Evolutionary conservation across 53 echinoderm and acorn worm genomes (phyloP).

Genomic region (Zoroaster sp.): DNA sequence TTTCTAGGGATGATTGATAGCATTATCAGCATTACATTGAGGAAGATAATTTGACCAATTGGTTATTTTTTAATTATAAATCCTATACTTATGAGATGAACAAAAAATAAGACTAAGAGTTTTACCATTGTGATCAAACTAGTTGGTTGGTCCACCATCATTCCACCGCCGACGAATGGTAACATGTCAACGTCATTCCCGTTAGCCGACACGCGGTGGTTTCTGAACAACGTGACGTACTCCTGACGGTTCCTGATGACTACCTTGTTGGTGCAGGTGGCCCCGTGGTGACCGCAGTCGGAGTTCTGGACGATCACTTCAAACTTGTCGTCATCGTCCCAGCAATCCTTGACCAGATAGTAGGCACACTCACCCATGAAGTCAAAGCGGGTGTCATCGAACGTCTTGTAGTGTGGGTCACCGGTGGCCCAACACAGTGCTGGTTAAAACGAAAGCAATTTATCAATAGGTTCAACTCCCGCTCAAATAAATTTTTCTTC

Average conservation of each 20-base stretch:
- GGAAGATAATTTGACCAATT: too few species aligned
- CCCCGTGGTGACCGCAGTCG: slow-evolving; percentile 57
- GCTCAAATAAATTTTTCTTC: too few species aligned
- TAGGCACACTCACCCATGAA: slow-evolving; percentile 74
- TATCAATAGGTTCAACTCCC: too few species aligned
- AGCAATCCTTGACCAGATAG: slow-evolving; percentile 60
- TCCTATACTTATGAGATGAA: not conserved
- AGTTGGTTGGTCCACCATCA: slow-evolving; percentile 75
- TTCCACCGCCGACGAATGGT: slow-evolving; percentile 56
- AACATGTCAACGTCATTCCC: slow-evolving; percentile 55
- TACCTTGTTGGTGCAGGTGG: slow-evolving; percentile 77
- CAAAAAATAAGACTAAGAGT: too few species aligned
- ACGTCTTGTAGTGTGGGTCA: slow-evolving; percentile 78
- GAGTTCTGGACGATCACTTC: slow-evolving; percentile 54
- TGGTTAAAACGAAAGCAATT: not conserved
- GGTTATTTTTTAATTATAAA: too few species aligned
- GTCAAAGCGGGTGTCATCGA: slow-evolving; percentile 66
- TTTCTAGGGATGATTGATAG: too few species aligned
- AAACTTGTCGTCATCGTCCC: slow-evolving; percentile 28
- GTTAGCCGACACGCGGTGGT: slow-evolving; percentile 58
- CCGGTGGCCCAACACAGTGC: slow-evolving; percentile 67
- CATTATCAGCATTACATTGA: too few species aligned
- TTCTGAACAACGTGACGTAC: slow-evolving; percentile 49
- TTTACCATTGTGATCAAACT: slow-evolving; percentile 67
- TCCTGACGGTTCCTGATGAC: slow-evolving; percentile 51